Conservation (phyloP, 2,888 invertebrate species). For the Eupithecia centaureata region DNA sequence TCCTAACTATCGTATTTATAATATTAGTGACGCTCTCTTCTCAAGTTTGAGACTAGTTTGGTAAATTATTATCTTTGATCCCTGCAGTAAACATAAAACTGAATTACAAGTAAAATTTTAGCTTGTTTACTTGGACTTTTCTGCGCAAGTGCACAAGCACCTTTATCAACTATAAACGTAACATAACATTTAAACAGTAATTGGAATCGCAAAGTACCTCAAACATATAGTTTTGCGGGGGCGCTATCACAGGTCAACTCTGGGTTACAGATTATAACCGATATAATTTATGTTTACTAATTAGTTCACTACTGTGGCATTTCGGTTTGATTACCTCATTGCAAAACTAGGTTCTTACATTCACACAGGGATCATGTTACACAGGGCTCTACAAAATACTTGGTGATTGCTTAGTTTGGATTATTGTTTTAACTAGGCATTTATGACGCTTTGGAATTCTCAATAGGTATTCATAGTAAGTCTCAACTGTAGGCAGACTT, state of each 20-base stretch:
- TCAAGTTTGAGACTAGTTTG: no score
- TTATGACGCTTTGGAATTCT: not conserved
- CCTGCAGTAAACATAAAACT: no score
- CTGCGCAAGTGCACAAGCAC: not conserved
- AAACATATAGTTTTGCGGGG: slow-evolving; percentile 38
- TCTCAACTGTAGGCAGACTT: no score
- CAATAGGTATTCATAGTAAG: no score
- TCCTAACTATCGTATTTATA: no score
- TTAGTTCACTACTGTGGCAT: slow-evolving; percentile 50
- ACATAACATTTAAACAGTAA: slow-evolving; percentile 25
- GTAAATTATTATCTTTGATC: no score
- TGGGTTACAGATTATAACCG: slow-evolving; percentile 51
- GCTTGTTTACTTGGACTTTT: not conserved
- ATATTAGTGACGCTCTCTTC: no score
- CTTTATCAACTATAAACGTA: not conserved
- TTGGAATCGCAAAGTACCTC: slow-evolving; percentile 31
- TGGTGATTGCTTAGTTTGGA: not conserved
- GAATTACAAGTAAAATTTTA: no score
- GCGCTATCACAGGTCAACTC: slow-evolving; percentile 39
- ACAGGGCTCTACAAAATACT: not conserved
- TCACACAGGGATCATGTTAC: slow-evolving; percentile 14
- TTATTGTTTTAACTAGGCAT: not conserved
- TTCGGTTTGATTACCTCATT: slow-evolving; percentile 29
- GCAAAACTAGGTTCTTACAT: slow-evolving; percentile 9
- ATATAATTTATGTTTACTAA: slow-evolving; percentile 54